Evolutionary conservation across 2,797 vertebrate genomes (phyloP).

Genomic region (Peromyscus nudipes): DNA sequence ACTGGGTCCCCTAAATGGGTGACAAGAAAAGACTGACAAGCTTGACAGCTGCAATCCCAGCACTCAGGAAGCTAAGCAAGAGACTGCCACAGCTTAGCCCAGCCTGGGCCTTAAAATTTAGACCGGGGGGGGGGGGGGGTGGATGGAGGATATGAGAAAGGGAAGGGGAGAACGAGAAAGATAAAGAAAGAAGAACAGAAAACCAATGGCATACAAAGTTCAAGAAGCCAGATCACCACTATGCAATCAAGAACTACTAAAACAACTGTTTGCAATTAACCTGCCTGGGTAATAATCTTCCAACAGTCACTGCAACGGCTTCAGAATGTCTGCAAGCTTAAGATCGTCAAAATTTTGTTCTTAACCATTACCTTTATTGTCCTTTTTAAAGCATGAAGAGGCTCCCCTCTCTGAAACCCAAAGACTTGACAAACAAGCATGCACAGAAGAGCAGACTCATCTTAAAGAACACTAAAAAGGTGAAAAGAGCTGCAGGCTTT

Average conservation of each 20-base stretch:
- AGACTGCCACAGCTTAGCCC: neutral
- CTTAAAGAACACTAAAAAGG: neutral
- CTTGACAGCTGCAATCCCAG: neutral
- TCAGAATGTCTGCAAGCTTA: neutral
- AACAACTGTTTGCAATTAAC: neutral
- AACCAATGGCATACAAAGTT: neutral
- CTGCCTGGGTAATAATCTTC: neutral
- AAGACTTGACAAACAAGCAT: neutral
- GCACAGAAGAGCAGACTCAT: neutral
- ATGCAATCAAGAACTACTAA: slow-evolving; percentile 17
- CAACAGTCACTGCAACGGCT: neutral
- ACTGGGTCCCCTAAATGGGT: neutral
- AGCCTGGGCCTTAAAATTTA: neutral
- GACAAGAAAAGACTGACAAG: neutral
- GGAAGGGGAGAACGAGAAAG: neutral
- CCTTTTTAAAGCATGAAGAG: neutral
- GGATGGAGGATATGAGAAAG: neutral
- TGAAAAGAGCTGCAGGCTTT: neutral
- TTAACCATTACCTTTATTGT: neutral
- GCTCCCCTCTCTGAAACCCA: neutral
- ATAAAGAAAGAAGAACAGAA: neutral
- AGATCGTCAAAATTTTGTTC: neutral
- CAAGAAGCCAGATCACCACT: neutral
- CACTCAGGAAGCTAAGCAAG: neutral
- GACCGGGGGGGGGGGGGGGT: too few species aligned